Conservation (phyloP, 1,140 invertebrate genomes). For the Periplaneta americana region DNA sequence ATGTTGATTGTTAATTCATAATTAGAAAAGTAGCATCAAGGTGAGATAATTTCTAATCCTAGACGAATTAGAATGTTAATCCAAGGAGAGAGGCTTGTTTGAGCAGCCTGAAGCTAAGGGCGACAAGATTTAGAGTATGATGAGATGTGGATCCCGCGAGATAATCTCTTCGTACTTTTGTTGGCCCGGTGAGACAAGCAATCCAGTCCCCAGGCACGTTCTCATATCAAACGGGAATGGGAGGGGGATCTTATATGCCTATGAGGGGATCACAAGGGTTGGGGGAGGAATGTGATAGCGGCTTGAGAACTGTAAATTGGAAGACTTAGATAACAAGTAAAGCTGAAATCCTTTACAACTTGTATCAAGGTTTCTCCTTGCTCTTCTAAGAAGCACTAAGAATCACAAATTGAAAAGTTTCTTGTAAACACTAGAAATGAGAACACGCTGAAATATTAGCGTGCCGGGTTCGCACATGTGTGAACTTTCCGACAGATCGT, state of each 20-base stretch:
- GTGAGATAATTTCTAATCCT: neutral
- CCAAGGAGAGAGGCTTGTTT: neutral
- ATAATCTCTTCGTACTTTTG: neutral
- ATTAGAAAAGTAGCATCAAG: neutral
- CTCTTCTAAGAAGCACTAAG: neutral
- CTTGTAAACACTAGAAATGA: neutral
- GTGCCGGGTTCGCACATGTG: neutral
- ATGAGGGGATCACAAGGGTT: neutral
- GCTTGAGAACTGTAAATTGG: neutral
- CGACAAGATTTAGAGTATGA: neutral
- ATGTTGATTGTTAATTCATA: neutral
- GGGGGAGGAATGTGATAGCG: neutral
- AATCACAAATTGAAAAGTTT: neutral
- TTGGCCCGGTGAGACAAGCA: slow-evolving; percentile 3
- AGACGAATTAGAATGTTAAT: neutral
- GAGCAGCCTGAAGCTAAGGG: neutral
- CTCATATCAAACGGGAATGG: neutral
- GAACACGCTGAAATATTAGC: neutral
- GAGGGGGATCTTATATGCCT: neutral
- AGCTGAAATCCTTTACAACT: neutral
- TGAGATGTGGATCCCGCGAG: neutral
- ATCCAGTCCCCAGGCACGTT: neutral
- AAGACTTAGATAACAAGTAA: neutral
- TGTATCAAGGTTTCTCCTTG: neutral
- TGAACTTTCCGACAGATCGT: no score